Evolutionary conservation across 2,113 vertebrate species (phyloP).

Genomic region (Raphicerus campestris): DNA sequence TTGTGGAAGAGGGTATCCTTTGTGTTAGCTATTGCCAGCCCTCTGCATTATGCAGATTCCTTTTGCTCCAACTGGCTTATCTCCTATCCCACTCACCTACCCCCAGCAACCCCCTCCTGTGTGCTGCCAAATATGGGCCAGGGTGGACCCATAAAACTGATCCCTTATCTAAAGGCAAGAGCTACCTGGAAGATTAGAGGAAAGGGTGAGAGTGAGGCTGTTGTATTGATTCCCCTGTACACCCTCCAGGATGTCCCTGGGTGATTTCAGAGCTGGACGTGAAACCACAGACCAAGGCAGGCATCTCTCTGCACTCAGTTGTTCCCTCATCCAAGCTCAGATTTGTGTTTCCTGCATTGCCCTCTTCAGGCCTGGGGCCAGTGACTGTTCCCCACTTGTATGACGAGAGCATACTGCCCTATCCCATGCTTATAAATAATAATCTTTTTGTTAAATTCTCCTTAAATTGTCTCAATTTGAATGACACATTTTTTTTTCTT

Average conservation of each 20-base stretch:
- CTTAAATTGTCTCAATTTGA: neutral
- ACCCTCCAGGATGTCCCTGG: neutral
- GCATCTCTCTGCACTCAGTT: rapidly evolving
- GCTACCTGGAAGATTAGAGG: neutral
- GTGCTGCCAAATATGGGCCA: too few species aligned
- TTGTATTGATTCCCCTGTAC: neutral
- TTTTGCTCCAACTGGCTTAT: neutral
- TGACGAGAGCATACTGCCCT: neutral
- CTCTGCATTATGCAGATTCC: neutral
- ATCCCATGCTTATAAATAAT: neutral
- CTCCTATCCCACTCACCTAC: neutral
- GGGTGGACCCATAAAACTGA: neutral
- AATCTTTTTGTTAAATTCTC: neutral
- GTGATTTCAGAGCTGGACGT: neutral
- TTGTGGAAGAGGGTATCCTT: neutral
- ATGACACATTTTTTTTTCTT: neutral
- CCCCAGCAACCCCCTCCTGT: rapidly evolving
- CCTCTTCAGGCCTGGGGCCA: neutral
- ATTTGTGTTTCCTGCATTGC: rapidly evolving
- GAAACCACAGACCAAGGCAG: neutral
- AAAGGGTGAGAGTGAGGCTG: neutral
- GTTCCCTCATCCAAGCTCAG: neutral
- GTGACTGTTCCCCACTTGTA: neutral
- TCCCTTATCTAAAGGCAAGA: neutral
- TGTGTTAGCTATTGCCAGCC: neutral